Percentiles rank a stretch among this genome's conserved stretches.
phyloP scores from a whole-genome alignment of 2,797 vertebrate species.

The Chlorospingus flavigularis region DNA sequence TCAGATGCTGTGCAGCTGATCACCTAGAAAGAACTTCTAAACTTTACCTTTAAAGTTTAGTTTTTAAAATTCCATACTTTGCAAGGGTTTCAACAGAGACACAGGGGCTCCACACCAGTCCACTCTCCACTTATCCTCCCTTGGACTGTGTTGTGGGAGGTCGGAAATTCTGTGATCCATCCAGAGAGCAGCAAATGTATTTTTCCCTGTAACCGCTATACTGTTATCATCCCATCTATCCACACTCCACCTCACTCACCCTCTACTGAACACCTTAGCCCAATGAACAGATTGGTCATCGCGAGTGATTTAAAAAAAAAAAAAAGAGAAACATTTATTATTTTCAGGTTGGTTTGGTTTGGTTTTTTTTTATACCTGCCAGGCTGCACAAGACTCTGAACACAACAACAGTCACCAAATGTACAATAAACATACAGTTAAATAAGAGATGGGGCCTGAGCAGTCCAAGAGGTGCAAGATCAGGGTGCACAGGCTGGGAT shows the following conservation, averaged over 20 bases:
- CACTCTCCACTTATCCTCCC: background rate
- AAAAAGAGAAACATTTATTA: slow-evolving; percentile 58
- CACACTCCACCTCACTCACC: background rate
- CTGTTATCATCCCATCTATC: background rate
- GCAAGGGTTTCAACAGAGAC: background rate
- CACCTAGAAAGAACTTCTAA: background rate
- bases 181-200: background rate
- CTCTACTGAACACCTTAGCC: background rate
- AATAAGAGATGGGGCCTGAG: slow-evolving; percentile 64
- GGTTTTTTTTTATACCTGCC: slow-evolving; percentile 39
- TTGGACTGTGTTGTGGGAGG: background rate
- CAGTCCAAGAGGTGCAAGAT: background rate
- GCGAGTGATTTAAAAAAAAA: accelerated
- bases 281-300: background rate
- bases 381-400: slow-evolving; percentile 70
- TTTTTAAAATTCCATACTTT: background rate
- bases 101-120: background rate
- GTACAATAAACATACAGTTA: slow-evolving; percentile 75
- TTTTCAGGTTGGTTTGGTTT: background rate
- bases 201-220: background rate
- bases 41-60: background rate
- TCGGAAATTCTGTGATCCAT: background rate
- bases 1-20: background rate
- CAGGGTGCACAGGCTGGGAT: accelerated
- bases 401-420: slow-evolving; percentile 68